Evolutionary conservation across 2,888 invertebrate species (phyloP).

Genomic region (Andricus curvator): DNA sequence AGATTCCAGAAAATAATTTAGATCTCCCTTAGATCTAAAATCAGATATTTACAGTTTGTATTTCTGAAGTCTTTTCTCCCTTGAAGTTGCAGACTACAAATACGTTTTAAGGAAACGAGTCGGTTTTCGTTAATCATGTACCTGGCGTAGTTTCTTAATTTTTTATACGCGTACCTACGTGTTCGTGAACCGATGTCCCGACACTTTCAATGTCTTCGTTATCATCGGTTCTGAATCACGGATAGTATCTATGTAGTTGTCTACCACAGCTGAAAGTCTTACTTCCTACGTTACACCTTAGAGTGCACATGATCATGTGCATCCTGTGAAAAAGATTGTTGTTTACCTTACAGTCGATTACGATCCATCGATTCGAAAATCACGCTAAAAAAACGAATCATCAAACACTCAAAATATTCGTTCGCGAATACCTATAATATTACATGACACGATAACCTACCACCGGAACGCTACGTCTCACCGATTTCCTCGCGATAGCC

Average conservation of each 20-base stretch:
- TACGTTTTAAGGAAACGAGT: conserved; percentile 14
- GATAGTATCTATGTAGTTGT: conserved; percentile 71
- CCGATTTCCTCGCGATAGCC: conserved; percentile 47
- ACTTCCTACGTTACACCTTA: conserved; percentile 59
- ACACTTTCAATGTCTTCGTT: neutral
- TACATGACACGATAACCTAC: conserved; percentile 61
- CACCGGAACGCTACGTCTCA: conserved; percentile 56
- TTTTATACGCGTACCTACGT: conserved; percentile 33
- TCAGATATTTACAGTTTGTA: conserved; percentile 8
- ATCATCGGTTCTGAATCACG: conserved; percentile 25
- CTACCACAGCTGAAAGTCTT: conserved; percentile 76
- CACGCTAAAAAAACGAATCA: conserved; percentile 52
- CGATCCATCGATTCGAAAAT: conserved; percentile 57
- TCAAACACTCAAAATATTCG: conserved; percentile 53
- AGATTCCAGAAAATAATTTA: conserved; percentile 17
- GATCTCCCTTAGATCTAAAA: neutral
- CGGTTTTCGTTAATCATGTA: neutral
- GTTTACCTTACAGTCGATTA: conserved; percentile 41
- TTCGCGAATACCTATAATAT: conserved; percentile 42
- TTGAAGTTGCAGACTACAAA: conserved; percentile 12
- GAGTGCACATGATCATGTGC: conserved; percentile 65
- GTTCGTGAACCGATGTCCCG: neutral
- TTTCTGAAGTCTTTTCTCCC: conserved; percentile 6
- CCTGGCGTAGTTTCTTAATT: conserved; percentile 24
- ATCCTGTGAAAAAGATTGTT: conserved; percentile 41